Percentiles rank a stretch among this genome's conserved stretches.
phyloP scores from a whole-genome alignment of 2,888 invertebrate genomes.

The Cryptophagus acutangulus region DNA sequence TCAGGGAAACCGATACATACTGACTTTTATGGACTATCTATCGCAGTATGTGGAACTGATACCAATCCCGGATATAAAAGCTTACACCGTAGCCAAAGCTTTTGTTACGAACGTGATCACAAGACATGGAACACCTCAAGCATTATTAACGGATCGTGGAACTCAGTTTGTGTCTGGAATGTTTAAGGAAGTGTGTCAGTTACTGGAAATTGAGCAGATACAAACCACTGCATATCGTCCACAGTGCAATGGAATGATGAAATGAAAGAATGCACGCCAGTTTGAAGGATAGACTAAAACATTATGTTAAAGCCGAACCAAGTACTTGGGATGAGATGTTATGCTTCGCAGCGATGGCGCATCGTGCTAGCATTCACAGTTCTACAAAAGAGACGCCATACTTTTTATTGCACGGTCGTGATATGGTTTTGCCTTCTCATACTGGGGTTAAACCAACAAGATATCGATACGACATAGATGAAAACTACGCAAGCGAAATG shows the following conservation, averaged over 20 bases:
- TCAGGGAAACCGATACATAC: background rate
- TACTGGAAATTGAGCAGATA: background rate
- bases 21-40: background rate
- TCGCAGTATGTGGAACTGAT: no score
- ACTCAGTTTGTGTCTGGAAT: no score
- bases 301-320: background rate
- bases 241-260: background rate
- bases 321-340: background rate
- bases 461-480: no score
- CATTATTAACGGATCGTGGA: no score
- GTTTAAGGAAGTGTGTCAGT: no score
- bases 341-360: background rate
- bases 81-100: conserved; percentile 3
- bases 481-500: no score
- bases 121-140: background rate
- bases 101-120: background rate
- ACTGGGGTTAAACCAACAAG: no score
- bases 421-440: background rate
- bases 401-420: background rate
- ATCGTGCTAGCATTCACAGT: background rate
- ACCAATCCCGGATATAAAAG: no score
- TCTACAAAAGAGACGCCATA: conserved; percentile 4
- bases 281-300: background rate
- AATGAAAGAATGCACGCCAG: background rate
- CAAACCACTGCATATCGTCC: conserved; percentile 3